Percentiles rank a stretch among this genome's conserved stretches.
Conservation (phyloP, 2,888 invertebrate genomes). For the Griposia aprilina region DNA sequence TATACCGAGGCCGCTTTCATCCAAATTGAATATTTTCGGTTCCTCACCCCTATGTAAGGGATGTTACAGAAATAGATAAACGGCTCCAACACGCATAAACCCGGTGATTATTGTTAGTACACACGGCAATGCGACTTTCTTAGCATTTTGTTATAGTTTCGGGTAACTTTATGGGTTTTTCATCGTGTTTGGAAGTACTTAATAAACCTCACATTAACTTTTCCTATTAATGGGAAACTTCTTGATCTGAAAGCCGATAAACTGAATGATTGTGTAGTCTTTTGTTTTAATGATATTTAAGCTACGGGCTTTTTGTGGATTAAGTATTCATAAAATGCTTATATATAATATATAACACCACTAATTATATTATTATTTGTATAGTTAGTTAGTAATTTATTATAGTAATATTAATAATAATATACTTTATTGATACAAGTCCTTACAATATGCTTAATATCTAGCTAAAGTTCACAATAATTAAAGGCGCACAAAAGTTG, state of each 20-base stretch:
- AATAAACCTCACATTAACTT: not conserved
- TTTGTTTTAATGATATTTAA: not conserved
- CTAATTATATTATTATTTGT: too few species aligned
- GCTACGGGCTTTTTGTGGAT: not conserved
- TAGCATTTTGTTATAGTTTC: slow-evolving; percentile 1
- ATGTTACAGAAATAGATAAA: slow-evolving; percentile 37
- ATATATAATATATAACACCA: too few species aligned
- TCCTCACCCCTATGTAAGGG: not conserved
- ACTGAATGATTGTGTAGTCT: not conserved
- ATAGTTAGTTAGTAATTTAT: too few species aligned
- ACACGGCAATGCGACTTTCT: slow-evolving; percentile 6
- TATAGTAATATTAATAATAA: too few species aligned
- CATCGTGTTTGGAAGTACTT: slow-evolving; percentile 18
- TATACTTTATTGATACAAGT: too few species aligned
- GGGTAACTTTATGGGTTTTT: not conserved
- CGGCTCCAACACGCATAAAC: slow-evolving; percentile 29
- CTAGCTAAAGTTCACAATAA: too few species aligned
- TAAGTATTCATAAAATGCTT: not conserved
- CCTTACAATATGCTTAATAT: too few species aligned
- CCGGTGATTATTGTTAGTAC: slow-evolving; percentile 2
- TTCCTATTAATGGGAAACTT: not conserved
- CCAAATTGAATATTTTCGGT: slow-evolving; percentile 55
- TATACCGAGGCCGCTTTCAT: slow-evolving; percentile 32
- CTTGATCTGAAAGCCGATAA: slow-evolving; percentile 17
- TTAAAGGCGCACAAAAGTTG: too few species aligned